These are phyloP conservation scores for Furcula furcula DNA, from an alignment of 2,888 invertebrate genomes.

Conservation along the genomic window DNA sequence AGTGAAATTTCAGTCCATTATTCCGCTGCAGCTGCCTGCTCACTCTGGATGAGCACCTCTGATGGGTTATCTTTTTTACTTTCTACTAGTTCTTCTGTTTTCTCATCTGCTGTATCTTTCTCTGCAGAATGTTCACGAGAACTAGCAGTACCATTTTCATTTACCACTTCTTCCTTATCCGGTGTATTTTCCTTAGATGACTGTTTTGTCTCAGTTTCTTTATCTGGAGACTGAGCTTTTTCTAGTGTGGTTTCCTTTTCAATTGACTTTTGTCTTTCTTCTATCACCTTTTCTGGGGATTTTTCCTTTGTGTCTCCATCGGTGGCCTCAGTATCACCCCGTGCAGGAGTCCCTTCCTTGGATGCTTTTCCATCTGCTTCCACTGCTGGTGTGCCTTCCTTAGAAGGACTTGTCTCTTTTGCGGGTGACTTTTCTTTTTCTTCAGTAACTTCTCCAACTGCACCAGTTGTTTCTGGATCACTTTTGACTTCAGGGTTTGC, in stretches of 20 bases:
- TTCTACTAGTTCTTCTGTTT: slow-evolving; percentile 37
- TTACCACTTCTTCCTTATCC: slow-evolving; percentile 50
- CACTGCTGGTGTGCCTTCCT: slow-evolving; percentile 38
- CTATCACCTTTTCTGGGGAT: slow-evolving; percentile 38
- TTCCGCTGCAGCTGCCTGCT: slow-evolving; percentile 62
- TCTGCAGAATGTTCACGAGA: slow-evolving; percentile 71
- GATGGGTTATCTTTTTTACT: slow-evolving; percentile 62
- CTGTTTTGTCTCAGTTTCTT: slow-evolving; percentile 38
- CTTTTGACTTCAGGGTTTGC: slow-evolving; percentile 55
- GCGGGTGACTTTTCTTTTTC: slow-evolving; percentile 34
- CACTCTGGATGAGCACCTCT: slow-evolving; percentile 68
- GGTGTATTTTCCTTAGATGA: slow-evolving; percentile 53
- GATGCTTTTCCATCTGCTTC: slow-evolving; percentile 29
- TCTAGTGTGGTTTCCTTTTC: slow-evolving; percentile 40
- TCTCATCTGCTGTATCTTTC: slow-evolving; percentile 39
- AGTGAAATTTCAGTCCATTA: slow-evolving; percentile 51
- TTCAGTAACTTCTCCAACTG: slow-evolving; percentile 23
- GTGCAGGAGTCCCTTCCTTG: slow-evolving; percentile 43
- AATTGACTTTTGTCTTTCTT: slow-evolving; percentile 49
- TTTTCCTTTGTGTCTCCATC: slow-evolving; percentile 28
- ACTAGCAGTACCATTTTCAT: slow-evolving; percentile 67
- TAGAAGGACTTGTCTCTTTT: slow-evolving; percentile 35
- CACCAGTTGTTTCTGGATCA: slow-evolving; percentile 41
- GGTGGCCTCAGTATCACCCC: slow-evolving; percentile 33
- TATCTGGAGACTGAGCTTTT: slow-evolving; percentile 42